A percentile compares a stretch with the other conserved stretches of the same genome.
These are phyloP conservation scores for Semnopithecus entellus DNA, from an alignment of 2,113 vertebrate genomes.

Conservation along the genomic window DNA sequence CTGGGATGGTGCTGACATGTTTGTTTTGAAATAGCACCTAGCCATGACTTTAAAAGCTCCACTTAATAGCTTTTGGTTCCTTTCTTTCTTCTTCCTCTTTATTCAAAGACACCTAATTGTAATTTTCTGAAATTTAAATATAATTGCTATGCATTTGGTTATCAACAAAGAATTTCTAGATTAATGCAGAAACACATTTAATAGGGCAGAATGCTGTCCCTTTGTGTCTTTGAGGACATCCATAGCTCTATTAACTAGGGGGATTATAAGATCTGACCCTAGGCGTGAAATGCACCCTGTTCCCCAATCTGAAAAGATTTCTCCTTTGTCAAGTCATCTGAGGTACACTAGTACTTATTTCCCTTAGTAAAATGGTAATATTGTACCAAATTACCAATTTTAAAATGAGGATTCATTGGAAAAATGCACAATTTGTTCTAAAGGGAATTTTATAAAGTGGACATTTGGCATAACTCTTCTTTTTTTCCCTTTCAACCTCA, in stretches of 20 bases:
- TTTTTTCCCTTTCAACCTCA: not conserved
- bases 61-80: slow-evolving; percentile 45
- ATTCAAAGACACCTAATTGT: slow-evolving; percentile 54
- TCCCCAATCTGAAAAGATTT: slow-evolving; percentile 55
- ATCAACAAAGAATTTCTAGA: slow-evolving; percentile 52
- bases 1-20: slow-evolving; percentile 33
- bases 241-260: not conserved
- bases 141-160: slow-evolving; percentile 57
- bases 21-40: slow-evolving; percentile 76
- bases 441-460: not conserved
- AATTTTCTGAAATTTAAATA: slow-evolving; percentile 73
- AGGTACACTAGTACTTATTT: not conserved
- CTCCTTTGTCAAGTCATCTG: slow-evolving; percentile 32
- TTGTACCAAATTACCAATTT: not conserved
- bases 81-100: slow-evolving; percentile 37
- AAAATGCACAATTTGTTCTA: not conserved
- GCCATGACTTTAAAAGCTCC: slow-evolving; percentile 69
- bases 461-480: not conserved
- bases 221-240: slow-evolving; percentile 41
- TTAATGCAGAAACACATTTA: slow-evolving; percentile 50
- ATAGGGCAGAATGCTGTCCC: not conserved
- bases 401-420: not conserved
- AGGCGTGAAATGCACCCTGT: slow-evolving; percentile 2
- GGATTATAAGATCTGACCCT: slow-evolving; percentile 56
- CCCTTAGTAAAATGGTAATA: not conserved